Evolutionary conservation across 2,113 vertebrate genomes (phyloP), one percentile per base, ranked within the genome.

Genomic region (Phalacrocorax aristotelis): DNA sequence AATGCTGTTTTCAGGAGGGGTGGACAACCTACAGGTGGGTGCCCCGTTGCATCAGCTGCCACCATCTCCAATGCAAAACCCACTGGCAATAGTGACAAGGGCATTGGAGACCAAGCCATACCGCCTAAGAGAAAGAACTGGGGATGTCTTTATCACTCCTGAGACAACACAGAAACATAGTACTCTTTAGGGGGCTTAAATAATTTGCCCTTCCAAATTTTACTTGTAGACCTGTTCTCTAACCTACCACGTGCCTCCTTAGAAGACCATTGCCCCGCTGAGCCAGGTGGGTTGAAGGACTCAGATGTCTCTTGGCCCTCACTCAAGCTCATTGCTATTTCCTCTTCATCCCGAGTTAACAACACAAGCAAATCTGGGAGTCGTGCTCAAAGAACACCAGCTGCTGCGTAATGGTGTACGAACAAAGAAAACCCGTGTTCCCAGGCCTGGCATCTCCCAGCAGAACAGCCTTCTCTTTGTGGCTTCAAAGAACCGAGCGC

Each of bases 381-480:
- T 22, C 0, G 3, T 27, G 72, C 79, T 95, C 77, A 15, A 60
- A 27, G 15, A 49, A 40, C 1, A 0, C 52, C 93, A 96, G 94
- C 95, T 95, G 92, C 95, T 76, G 65, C 69, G 62, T 13, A 81
- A 83, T n/a, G 68, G 44, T 1, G 0, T 70, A 51, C 0, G 1
- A 86, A 95, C 95, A 96, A 95, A 90, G 91, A 44, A 58, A 70
- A 66, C 23, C 70, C 30, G 1, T 94, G 86, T 97, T 95, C 80
- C 65, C 93, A 83, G 84, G 90, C 64, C 91, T 93, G 87, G 76
- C 87, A 86, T 61, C 82, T 78, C 70, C 85, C 72, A 70, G 77
- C 44, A 87, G 87, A 94, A 96, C 89, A 96, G 76, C 21, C 83
- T 72, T 49, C 66, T 89, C 94, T 97, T 95, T 96, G 94, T 95